A percentile compares a stretch with the other conserved stretches of the same genome.
phyloP scores from a whole-genome alignment of 2,113 vertebrate species.

The Hipposideros armiger region DNA sequence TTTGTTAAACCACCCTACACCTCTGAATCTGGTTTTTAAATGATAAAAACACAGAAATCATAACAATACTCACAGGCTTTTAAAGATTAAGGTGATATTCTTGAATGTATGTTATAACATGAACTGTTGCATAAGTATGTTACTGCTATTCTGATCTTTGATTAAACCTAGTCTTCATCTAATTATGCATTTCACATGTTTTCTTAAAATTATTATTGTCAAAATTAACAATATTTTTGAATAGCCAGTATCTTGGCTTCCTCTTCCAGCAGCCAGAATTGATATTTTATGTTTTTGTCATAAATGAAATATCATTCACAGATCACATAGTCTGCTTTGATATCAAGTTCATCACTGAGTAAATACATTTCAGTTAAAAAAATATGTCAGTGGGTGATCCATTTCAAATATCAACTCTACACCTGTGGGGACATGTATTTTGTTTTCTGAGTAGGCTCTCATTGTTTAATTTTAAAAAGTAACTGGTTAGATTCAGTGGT shows the following conservation, averaged over 20 bases:
- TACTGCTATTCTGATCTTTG: background rate
- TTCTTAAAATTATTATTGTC: conserved; percentile 38
- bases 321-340: background rate
- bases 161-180: background rate
- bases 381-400: too few relatives aligned
- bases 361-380: background rate
- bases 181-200: background rate
- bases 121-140: background rate
- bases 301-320: background rate
- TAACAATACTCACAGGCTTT: background rate
- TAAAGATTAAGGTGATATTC: background rate
- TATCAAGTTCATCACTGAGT: background rate
- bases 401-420: background rate
- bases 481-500: background rate
- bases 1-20: background rate
- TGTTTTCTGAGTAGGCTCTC: background rate
- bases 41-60: background rate
- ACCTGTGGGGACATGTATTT: background rate
- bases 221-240: background rate
- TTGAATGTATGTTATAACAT: background rate
- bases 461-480: background rate
- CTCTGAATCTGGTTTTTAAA: background rate
- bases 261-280: background rate
- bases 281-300: background rate
- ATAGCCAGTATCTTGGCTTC: background rate